Evolutionary conservation across 2,797 vertebrate genomes (phyloP).

Genomic region (Podarcis lilfordi): DNA sequence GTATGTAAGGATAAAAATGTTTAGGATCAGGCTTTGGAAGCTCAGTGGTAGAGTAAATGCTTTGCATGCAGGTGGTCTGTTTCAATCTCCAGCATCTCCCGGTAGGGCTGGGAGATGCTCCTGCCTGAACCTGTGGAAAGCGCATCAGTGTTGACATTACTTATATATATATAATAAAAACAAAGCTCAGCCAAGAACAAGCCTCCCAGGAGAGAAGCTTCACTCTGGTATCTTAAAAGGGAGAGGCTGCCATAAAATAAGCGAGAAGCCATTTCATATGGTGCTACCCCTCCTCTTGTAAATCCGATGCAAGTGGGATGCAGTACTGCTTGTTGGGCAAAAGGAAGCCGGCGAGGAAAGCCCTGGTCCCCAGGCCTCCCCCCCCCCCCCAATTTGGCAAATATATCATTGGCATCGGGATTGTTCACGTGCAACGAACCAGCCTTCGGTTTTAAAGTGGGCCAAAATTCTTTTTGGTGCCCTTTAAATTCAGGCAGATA

Average conservation of each 20-base stretch:
- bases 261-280: slow-evolving; percentile 12
- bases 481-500: background rate
- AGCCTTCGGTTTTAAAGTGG: background rate
- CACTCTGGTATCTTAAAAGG: background rate
- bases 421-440: background rate
- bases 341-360: background rate
- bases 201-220: background rate
- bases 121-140: no score
- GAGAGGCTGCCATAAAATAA: slow-evolving; percentile 1
- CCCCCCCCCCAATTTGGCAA: background rate
- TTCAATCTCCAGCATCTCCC: no score
- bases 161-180: background rate
- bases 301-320: background rate
- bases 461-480: background rate
- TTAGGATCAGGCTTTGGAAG: no score
- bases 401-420: background rate
- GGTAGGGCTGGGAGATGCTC: no score
- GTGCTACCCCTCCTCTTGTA: background rate
- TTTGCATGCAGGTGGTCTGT: no score
- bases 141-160: no score
- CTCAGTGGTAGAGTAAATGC: no score
- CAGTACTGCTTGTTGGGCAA: background rate
- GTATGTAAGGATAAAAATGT: no score
- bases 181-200: background rate
- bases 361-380: background rate